Conservation (phyloP, 2,113 vertebrate species). For the Empidonax alnorum region DNA sequence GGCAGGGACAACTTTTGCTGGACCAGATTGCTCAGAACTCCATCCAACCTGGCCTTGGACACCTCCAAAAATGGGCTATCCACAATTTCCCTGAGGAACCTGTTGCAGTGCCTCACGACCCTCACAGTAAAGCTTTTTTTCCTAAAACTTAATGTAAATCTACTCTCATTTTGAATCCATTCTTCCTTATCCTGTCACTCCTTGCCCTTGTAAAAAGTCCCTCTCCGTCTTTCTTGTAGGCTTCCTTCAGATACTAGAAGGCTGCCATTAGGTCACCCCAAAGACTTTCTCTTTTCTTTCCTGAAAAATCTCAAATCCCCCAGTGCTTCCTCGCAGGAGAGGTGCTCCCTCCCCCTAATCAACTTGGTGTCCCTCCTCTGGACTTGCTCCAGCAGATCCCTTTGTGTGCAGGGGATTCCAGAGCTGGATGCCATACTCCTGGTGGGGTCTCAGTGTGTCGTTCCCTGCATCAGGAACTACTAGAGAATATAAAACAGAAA, state of each 20-base stretch:
- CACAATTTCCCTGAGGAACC: not conserved
- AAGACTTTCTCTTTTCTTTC: not conserved
- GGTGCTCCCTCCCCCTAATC: not conserved
- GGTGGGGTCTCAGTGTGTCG: not conserved
- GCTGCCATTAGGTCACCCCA: not conserved
- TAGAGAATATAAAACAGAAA: not conserved
- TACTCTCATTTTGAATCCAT: not conserved
- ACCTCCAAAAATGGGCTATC: not conserved
- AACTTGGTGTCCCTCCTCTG: not conserved
- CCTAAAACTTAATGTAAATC: not conserved
- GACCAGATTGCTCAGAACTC: not conserved
- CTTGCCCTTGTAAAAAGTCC: not conserved
- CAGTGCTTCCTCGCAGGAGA: not conserved
- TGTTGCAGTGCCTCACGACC: not conserved
- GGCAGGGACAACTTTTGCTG: not conserved
- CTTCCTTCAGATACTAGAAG: not conserved
- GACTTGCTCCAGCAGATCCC: no score
- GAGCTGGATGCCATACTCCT: not conserved
- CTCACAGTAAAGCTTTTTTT: not conserved
- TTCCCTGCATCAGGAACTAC: not conserved
- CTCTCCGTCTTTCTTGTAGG: not conserved
- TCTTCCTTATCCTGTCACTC: not conserved
- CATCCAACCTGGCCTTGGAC: not conserved
- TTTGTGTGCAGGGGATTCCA: not conserved
- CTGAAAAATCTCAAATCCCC: not conserved